Conservation (phyloP, 2,888 invertebrate species). For the Aphodius granarius region DNA sequence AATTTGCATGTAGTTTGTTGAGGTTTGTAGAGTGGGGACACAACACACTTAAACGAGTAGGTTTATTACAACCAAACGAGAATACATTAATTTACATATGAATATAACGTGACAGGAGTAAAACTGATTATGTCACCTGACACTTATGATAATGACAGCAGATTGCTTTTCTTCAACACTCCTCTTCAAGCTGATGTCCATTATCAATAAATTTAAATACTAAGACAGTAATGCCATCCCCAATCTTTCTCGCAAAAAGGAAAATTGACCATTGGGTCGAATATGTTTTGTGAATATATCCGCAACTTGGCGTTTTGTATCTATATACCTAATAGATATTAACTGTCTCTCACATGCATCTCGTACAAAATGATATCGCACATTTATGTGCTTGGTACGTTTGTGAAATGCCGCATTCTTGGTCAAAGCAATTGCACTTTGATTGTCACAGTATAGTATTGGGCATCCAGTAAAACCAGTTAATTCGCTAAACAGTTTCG, state of each 20-base stretch:
- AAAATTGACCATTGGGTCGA: not conserved
- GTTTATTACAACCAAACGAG: too few relatives aligned
- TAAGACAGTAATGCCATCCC: not conserved
- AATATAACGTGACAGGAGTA: too few relatives aligned
- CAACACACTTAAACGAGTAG: too few relatives aligned
- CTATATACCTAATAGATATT: not conserved
- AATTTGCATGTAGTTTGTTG: too few relatives aligned
- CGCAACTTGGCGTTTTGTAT: not conserved
- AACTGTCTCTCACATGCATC: not conserved
- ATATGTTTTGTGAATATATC: constrained; percentile 3
- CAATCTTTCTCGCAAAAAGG: not conserved
- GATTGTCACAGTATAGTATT: not conserved
- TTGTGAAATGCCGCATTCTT: not conserved
- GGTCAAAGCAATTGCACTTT: not conserved
- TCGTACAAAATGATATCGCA: not conserved
- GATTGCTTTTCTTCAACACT: too few relatives aligned
- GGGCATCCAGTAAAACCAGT: not conserved
- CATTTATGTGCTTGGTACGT: constrained; percentile 3
- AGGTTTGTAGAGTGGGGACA: too few relatives aligned
- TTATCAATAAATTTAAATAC: too few relatives aligned
- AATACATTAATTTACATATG: too few relatives aligned
- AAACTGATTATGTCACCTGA: too few relatives aligned
- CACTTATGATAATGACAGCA: too few relatives aligned
- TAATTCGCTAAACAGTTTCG: not conserved
- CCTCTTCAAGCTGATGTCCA: too few relatives aligned